Evolutionary conservation across 2,113 vertebrate genomes (phyloP).

Genomic region (crab-eating macaque (Macaca fascicularis)): T2T-MFA8v1.1 NC_088379.1:26447501-26448000

Average conservation of each 20-base stretch:
- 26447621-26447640: not conserved
- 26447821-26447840: not conserved
- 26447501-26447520: not conserved
- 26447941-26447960: not conserved
- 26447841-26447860: not conserved
- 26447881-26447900: not conserved
- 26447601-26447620: not conserved
- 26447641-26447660: not conserved
- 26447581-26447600: not conserved
- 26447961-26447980: not conserved
- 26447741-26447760: not conserved
- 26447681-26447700: not conserved
- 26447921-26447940: not conserved
- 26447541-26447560: not conserved
- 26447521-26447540: not conserved
- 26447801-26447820: not conserved
- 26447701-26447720: fast-evolving
- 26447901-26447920: not conserved
- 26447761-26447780: not conserved
- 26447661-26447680: not conserved
- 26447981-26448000: not conserved
- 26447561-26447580: not conserved
- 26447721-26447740: not conserved
- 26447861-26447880: not conserved
- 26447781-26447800: not conserved